Evolutionary conservation across 2,888 invertebrate species (phyloP), one percentile per base, ranked within the genome.

Genomic region (Napeogenes inachia): DNA sequence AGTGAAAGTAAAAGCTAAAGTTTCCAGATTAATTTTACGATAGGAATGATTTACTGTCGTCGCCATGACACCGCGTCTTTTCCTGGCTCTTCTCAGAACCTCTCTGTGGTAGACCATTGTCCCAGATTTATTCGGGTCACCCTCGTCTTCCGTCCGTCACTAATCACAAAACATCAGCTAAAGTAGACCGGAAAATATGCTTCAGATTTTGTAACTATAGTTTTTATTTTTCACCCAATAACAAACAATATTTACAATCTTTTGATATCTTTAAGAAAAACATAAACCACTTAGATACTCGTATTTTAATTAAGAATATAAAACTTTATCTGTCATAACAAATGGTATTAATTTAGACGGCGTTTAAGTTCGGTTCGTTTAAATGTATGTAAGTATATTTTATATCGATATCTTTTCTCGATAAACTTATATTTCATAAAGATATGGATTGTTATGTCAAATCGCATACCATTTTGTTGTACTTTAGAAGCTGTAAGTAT

Each of bases 81-180:
- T 64, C 56, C 58, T 62, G 58, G 53, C 56, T 6, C 61, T 66
- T 66, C 66, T 61, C 30, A 57, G 63, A 66, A 66, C 50, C 38
- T 58, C 63, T 59, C 58, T 58, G 12, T 54, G 59, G 50, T 56
- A 56, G 47, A 54, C 60, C 13, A 60, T 63, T 58, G 66, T 64
- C 60, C 64, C 58, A 66, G 59, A 60, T 64, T 54, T 30, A 64
- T 66, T 66, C 60, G 59, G 66, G 64, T 60, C 66, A 54, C 50
- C 13, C 12, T 54, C 56, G 50, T 50, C 63, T 66, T 66, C 66
- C 66, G 66, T 63, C 47, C 55, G 65, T 61, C 60, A 62, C 61
- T 21, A 46, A 50, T 50, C 50, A 50, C 50, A 50, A 50, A 50
- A 50, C 21, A 42, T 42, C 42, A 42, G 10, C 42, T 30, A 50